Evolutionary conservation across 2,888 invertebrate genomes (phyloP).

Genomic region (Lypha dubia): DNA sequence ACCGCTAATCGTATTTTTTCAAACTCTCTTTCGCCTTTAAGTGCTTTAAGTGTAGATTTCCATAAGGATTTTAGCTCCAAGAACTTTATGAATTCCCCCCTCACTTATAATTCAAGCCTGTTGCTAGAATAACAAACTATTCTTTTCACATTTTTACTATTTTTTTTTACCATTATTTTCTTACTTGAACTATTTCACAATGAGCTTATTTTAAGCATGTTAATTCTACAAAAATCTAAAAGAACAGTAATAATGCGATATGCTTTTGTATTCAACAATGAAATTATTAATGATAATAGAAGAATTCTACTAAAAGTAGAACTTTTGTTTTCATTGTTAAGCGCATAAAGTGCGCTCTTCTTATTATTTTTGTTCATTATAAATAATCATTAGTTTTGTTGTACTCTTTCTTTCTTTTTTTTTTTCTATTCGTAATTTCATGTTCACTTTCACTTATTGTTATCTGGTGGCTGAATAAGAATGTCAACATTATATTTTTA

Average conservation of each 20-base stretch:
- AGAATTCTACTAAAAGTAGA: slow-evolving; percentile 38
- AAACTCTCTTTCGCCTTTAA: too few species aligned
- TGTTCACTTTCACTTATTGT: slow-evolving; percentile 67
- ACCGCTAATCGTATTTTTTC: too few species aligned
- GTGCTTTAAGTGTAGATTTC: too few species aligned
- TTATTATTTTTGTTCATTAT: slow-evolving; percentile 51
- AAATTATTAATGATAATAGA: slow-evolving; percentile 49
- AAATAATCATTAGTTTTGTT: slow-evolving; percentile 46
- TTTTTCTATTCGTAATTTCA: slow-evolving; percentile 52
- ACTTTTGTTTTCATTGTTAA: slow-evolving; percentile 56
- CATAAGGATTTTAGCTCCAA: not conserved
- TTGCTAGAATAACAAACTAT: not conserved
- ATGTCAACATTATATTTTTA: slow-evolving; percentile 23
- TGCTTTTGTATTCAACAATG: slow-evolving; percentile 43
- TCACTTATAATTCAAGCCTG: not conserved
- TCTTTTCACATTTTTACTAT: not conserved
- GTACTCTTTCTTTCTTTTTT: too few species aligned
- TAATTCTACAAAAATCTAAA: slow-evolving; percentile 38
- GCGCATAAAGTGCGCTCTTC: slow-evolving; percentile 44
- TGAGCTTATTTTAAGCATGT: slow-evolving; percentile 43
- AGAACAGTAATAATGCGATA: slow-evolving; percentile 37
- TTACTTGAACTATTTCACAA: slow-evolving; percentile 43
- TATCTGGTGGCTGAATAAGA: slow-evolving; percentile 42
- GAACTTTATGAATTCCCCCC: not conserved
- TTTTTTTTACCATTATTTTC: not conserved